Base-by-base conservation (phyloP, 1,140 invertebrate genomes). In the Calosoma granatense region DNA sequence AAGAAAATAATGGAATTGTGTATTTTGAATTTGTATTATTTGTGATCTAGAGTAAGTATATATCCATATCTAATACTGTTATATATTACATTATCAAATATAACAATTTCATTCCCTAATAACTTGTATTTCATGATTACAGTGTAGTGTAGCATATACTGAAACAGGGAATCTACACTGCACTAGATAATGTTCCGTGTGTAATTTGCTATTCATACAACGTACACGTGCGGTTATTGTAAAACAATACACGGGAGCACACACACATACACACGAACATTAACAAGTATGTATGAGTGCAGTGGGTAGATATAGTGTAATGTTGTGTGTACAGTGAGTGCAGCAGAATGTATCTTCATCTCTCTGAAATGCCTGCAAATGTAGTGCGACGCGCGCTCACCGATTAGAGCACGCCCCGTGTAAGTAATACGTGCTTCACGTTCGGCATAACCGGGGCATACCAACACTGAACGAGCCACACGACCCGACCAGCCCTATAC, bases 151-250 rank as follows among this genome's bases (percentile, higher is more conserved):
- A n/a, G n/a, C n/a, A n/a, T n/a, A n/a, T n/a, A n/a, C n/a, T n/a
- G n/a, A n/a, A n/a, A n/a, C n/a, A n/a, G n/a, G n/a, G n/a, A n/a
- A n/a, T n/a, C 26, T 9, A 36, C 6, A 9, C 6, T 36, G 26
- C 26, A 36, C 26, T 36, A 36, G 26, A 36, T 36, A 36, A 9
- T 6, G 6, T 36, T n/a, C 26, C n/a, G n/a, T 6, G 26, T 36
- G 6, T 17, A 47, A 47, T 47, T 47, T 47, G 41, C 41, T 47
- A 47, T 47, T 47, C 41, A 47, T 47, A 47, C 15, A 47, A 17
- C 41, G 41, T 47, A 47, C 41, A 47, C 15, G 15, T 47, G 41
- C 41, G 41, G 41, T 47, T 47, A 47, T 47, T 47, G 41, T 47
- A 47, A 47, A 47, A 47, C 41, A 47, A 47, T 47, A 47, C 41